Base-by-base conservation (phyloP, 1,140 invertebrate species). In the Drosophila obscura region DNA sequence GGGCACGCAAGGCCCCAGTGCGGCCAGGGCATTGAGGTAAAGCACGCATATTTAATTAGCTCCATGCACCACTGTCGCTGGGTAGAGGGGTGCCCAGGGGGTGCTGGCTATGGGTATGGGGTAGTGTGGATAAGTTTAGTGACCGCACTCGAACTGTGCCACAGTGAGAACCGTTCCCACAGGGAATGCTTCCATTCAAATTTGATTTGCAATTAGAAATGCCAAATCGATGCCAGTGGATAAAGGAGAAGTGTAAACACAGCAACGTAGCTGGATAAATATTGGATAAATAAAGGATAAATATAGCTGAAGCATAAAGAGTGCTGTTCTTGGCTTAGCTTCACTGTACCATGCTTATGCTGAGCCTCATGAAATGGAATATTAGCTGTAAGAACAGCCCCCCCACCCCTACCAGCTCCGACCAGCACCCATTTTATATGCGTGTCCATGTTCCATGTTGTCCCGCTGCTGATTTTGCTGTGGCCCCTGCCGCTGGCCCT, bases 1-100 rank as follows among this genome's bases (percentile, higher is more conserved):
- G 57, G 72, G 65, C 83, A 85, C 82, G 82, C 82, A 87, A 85
- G 66, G 48, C 77, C 65, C 78, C 19, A 13, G 31, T 15, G 74
- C 78, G 62, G 15, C 19, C 58, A 48, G 61, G 45, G 59, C 51
- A 58, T 64, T 75, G 72, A 52, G 72, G 73, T 57, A 67, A 77
- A 49, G 76, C 55, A 84, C 76, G 78, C 78, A 81, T 81, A 77
- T 77, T 81, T 81, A 81, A 81, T 81, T 77, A 84, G 62, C 80
- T 68, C 48, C 63, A 53, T 67, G 73, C 73, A 65, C 72, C 73
- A 65, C 71, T 66, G 72, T 43, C 71, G 71, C 48, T 6, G 43
- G 16, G 48, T 9, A n/a, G 13, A 22, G 5, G n/a, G 53, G 19
- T 49, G 28, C 13, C 28, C 43, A 28, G 35, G 15, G n/a, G 53